phyloP scores from a whole-genome alignment of 2,888 invertebrate genomes.

The Copidosoma aretas region DNA sequence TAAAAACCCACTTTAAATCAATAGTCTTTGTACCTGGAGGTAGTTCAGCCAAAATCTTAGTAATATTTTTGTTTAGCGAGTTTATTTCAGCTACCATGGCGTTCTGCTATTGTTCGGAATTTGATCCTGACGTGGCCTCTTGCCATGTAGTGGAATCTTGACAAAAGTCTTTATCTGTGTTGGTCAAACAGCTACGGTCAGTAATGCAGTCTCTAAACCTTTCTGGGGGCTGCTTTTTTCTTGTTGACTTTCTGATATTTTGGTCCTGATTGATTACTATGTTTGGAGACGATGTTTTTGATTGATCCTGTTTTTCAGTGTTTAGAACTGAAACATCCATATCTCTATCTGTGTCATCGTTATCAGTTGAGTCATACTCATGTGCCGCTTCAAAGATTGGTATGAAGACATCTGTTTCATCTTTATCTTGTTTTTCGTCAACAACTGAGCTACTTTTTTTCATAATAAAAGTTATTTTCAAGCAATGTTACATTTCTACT shows the following conservation, averaged over 20 bases:
- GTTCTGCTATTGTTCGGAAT: background rate
- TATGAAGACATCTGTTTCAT: background rate
- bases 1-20: constrained; percentile 45
- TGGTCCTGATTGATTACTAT: too few species aligned
- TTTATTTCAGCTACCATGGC: constrained; percentile 1
- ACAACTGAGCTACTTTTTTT: background rate
- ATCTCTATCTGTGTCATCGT: background rate
- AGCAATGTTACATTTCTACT: constrained; percentile 40
- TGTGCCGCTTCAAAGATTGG: too few species aligned
- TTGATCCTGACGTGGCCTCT: background rate
- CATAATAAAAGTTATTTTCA: background rate
- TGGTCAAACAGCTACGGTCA: background rate
- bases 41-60: background rate
- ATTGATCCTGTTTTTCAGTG: background rate
- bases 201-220: background rate
- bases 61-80: background rate
- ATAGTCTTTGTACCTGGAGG: constrained; percentile 1
- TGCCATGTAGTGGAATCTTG: background rate
- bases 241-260: background rate
- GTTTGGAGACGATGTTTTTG: background rate
- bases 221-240: background rate
- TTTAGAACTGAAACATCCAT: background rate
- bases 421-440: background rate
- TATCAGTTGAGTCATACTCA: background rate
- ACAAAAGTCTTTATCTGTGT: background rate